Evolutionary conservation across 2,113 vertebrate species (phyloP), one percentile per base, ranked within the genome.

Genomic region (Noturus placidus): DNA sequence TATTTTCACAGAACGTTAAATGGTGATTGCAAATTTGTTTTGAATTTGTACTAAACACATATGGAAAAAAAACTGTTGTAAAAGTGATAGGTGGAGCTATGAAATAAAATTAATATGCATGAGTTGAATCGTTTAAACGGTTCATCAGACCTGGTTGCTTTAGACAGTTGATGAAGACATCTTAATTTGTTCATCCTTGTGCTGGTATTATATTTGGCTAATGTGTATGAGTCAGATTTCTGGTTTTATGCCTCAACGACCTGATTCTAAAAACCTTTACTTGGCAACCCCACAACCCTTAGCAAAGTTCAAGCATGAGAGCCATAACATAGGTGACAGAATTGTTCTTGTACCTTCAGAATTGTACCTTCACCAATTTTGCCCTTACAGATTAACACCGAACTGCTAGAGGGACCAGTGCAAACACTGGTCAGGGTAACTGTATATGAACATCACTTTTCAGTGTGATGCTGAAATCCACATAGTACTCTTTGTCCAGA

Each of bases 311-410:
- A 83, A 54, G 63, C 80, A 17, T 50, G 82, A 79, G 78, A 63
- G 6, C 69, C 42, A 69, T 82, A 59, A 20, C 19, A 35, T 30
- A 72, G 82, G 74, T 54, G 78, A n/a, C 77, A 67, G 50, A 80
- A 83, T 87, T 56, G 25, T 77, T 70, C n/a, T n/a, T n/a, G n/a
- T n/a, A n/a, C n/a, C n/a, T n/a, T n/a, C n/a, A n/a, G n/a, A n/a
- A n/a, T n/a, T n/a, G n/a, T n/a, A 81, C 83, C 70, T 88, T 82
- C 79, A 86, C 35, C 78, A 25, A 59, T 70, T 83, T 57, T 83
- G 63, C 80, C 77, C 30, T 74, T 88, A 86, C 83, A 79, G 38
- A 61, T 86, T 86, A 88, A 67, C 87, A 88, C 46, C 38, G 80
- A 56, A 72, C 15, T 54, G 54, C 63, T 56, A 74, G 61, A 72